phyloP scores from a whole-genome alignment of 2,797 vertebrate species.

The Cercopithecus diana region DNA sequence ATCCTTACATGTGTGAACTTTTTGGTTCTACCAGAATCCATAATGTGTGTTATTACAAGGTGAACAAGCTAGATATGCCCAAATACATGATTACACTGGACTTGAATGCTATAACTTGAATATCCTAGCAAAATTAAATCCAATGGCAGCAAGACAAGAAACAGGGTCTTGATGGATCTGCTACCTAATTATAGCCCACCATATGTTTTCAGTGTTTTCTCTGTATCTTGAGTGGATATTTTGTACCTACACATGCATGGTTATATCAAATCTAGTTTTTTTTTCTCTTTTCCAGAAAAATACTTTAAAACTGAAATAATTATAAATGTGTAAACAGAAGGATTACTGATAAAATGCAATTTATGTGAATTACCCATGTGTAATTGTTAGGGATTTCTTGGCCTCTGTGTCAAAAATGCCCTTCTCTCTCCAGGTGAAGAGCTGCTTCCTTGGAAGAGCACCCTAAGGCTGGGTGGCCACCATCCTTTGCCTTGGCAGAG shows the following conservation, averaged over 20 bases:
- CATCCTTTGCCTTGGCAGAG: fast-evolving
- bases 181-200: neutral
- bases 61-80: neutral
- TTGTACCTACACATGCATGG: neutral
- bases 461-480: fast-evolving
- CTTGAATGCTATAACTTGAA: neutral
- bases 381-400: neutral
- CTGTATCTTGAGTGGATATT: neutral
- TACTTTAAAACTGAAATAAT: neutral
- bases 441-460: neutral
- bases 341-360: neutral
- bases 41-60: neutral
- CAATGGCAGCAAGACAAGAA: neutral
- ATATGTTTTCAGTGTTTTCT: neutral
- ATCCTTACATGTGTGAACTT: neutral
- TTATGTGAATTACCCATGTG: neutral
- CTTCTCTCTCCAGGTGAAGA: constrained; percentile 62
- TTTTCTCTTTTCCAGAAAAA: neutral
- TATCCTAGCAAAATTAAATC: constrained; percentile 2
- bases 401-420: neutral
- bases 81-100: neutral
- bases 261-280: neutral
- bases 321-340: neutral
- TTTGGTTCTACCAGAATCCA: neutral
- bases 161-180: neutral